phyloP scores from a whole-genome alignment of 2,888 invertebrate genomes.

The Gastrophysa polygoni region DNA sequence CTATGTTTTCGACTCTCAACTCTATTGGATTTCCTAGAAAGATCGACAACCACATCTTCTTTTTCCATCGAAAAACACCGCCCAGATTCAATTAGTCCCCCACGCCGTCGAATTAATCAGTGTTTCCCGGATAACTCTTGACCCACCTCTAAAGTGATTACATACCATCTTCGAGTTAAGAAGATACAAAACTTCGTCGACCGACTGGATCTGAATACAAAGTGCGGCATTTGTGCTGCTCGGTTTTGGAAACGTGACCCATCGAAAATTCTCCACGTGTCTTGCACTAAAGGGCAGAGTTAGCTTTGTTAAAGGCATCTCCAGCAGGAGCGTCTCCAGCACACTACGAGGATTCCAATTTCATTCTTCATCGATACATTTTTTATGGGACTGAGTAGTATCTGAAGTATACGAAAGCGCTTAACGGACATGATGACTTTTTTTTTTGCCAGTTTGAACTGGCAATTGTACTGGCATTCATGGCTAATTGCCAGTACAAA shows the following conservation, averaged over 20 bases:
- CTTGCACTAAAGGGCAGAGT: constrained; percentile 45
- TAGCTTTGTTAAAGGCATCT: constrained; percentile 53
- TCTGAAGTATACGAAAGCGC: too few species aligned
- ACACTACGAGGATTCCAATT: too few species aligned
- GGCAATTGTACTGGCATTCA: too few species aligned
- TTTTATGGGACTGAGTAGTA: too few species aligned
- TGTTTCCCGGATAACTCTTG: constrained; percentile 32
- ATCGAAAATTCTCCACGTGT: constrained; percentile 47
- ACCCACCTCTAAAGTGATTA: constrained; percentile 48
- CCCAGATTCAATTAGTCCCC: constrained; percentile 23
- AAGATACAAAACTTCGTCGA: constrained; percentile 55
- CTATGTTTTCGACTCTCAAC: too few species aligned
- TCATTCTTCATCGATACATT: too few species aligned
- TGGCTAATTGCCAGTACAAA: too few species aligned
- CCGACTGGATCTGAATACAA: constrained; percentile 54
- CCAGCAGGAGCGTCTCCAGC: constrained; percentile 33
- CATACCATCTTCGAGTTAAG: constrained; percentile 52
- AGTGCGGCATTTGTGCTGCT: constrained; percentile 54
- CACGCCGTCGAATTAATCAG: constrained; percentile 38
- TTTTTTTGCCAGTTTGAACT: too few species aligned
- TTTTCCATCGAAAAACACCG: neutral
- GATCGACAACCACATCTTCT: too few species aligned
- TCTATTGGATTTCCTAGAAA: too few species aligned
- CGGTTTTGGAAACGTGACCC: constrained; percentile 46
- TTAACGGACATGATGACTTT: too few species aligned